These are phyloP conservation scores for Andrena trimmerana DNA, from an alignment of 2,888 invertebrate species.

Conservation along the genomic window DNA sequence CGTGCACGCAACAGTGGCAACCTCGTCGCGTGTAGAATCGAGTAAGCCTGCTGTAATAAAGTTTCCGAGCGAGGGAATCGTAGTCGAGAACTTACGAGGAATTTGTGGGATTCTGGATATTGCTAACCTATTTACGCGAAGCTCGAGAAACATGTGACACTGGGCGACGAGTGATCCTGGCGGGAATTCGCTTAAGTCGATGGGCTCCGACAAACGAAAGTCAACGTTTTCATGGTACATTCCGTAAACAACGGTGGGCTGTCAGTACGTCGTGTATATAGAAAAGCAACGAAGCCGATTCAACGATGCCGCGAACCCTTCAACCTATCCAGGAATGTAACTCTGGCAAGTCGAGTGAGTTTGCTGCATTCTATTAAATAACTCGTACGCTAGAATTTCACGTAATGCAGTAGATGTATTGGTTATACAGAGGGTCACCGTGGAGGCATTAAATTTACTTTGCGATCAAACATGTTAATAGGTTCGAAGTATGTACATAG, in stretches of 20 bases:
- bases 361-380: background rate
- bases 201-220: constrained; percentile 10
- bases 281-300: constrained; percentile 22
- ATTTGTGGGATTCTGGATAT: background rate
- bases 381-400: background rate
- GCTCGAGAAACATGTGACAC: constrained; percentile 36
- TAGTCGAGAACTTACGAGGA: background rate
- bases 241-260: constrained; percentile 24
- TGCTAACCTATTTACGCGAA: background rate
- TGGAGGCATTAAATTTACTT: too few species aligned
- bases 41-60: background rate
- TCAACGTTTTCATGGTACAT: constrained; percentile 16
- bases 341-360: constrained; percentile 78
- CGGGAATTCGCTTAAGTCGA: background rate
- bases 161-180: background rate
- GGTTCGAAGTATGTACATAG: too few species aligned
- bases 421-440: too few species aligned
- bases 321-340: constrained; percentile 82
- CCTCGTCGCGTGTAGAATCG: background rate
- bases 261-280: background rate
- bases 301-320: constrained; percentile 78
- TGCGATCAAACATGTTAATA: too few species aligned
- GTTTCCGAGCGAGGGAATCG: background rate
- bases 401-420: background rate
- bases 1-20: too few species aligned